Evolutionary conservation across 1,140 invertebrate species (phyloP), one percentile per base, ranked within the genome.

Genomic region (Bombyx mandarina): DNA sequence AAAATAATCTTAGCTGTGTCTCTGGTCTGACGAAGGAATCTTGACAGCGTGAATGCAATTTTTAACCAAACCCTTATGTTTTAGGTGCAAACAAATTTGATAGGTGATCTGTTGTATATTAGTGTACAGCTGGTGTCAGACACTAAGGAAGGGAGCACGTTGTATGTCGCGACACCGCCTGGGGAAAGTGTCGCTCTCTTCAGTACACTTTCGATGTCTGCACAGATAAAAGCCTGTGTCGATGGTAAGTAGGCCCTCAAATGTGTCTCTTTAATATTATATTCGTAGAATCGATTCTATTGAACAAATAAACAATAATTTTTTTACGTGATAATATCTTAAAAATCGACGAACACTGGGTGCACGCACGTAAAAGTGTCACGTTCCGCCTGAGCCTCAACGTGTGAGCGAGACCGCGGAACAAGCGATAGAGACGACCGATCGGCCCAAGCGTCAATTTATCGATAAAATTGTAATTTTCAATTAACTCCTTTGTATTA

Each of bases 101-200:
- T 79, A 0, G 75, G 66, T n/a, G 71, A 77, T 48, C 46, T 85
- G 35, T 57, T 82, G 43, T 85, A 77, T 56, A 61, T 79, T 0
- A 75, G 75, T 55, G 55, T 80, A 1, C 78, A 77, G 51, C 50
- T 80, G 54, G 56, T 70, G 9, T 78, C 76, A 0, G 55, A 59
- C 0, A 50, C 26, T 0, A 67, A 59, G 45, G 59, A 68, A n/a
- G 68, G 79, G 7, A 35, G 62, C 1, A 55, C 66, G 1, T 26
- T 82, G 46, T 85, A 73, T 54, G 60, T 75, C 26, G 78, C 74
- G 0, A 62, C 66, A 8, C 73, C 77, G 2, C 73, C 71, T 0
- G 72, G 71, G 0, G 57, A 77, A 8, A 66, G 73, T 0, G 79
- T 82, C 2, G 73, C 74, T 0, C 43, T 85, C 8, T 67, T 74